These are phyloP conservation scores for Nyctibius bracteatus DNA, from an alignment of 2,113 vertebrate genomes.

Conservation along the genomic window DNA sequence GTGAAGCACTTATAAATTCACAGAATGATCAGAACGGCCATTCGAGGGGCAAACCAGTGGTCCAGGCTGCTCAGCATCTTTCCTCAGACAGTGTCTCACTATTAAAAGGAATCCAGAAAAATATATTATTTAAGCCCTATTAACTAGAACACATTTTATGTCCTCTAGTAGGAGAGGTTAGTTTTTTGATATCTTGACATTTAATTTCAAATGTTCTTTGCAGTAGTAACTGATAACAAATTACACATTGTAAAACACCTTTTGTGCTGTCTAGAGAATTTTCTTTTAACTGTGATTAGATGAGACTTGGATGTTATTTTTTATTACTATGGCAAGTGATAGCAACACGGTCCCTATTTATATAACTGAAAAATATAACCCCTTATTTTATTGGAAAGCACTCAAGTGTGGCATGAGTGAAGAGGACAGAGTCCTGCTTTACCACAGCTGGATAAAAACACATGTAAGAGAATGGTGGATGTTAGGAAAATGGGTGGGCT, in stretches of 20 bases:
- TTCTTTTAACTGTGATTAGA: not conserved
- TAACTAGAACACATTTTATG: not conserved
- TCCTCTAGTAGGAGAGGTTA: not conserved
- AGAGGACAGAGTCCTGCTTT: not conserved
- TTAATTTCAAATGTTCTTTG: not conserved
- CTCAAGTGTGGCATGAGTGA: not conserved
- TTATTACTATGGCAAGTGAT: not conserved
- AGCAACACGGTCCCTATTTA: not conserved
- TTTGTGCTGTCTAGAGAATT: not conserved
- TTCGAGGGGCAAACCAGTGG: not conserved
- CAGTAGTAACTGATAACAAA: not conserved
- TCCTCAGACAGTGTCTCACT: not conserved
- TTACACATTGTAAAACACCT: not conserved
- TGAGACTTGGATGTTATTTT: not conserved
- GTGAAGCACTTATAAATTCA: not conserved
- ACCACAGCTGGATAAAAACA: not conserved
- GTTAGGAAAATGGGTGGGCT: not conserved
- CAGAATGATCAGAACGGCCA: not conserved
- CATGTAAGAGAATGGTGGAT: not conserved
- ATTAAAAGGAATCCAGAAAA: not conserved
- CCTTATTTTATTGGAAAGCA: not conserved
- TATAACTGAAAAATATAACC: not conserved
- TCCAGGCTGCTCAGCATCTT: not conserved
- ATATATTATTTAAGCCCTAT: not conserved
- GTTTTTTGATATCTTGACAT: not conserved